A percentile compares a stretch with the other conserved stretches of the same genome.
These are phyloP conservation scores for Diorhabda carinulata DNA, from an alignment of 1,140 invertebrate genomes.

Conservation along the genomic window DNA sequence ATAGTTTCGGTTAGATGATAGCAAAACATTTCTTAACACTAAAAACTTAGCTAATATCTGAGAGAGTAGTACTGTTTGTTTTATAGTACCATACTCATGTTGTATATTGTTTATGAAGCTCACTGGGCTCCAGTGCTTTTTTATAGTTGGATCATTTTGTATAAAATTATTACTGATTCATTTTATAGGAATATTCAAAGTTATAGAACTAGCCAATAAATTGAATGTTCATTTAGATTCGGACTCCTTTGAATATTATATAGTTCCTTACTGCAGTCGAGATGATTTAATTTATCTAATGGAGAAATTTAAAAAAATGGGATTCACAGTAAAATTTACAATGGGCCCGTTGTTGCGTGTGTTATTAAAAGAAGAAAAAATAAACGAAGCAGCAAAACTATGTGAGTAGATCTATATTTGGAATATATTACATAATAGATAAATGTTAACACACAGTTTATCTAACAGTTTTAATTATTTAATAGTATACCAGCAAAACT, in stretches of 20 bases:
- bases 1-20: too few relatives aligned
- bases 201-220: constrained; percentile 50
- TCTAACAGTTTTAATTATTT: not conserved
- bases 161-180: not conserved
- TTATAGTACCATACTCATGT: too few relatives aligned
- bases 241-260: constrained; percentile 53
- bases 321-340: constrained; percentile 43
- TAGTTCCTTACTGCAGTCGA: constrained; percentile 52
- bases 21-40: too few relatives aligned
- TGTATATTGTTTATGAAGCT: too few relatives aligned
- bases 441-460: not conserved
- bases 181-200: constrained; percentile 51
- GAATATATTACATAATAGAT: not conserved
- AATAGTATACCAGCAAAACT: too few relatives aligned
- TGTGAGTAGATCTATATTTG: constrained; percentile 41
- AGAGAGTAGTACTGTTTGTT: too few relatives aligned
- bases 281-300: constrained; percentile 49
- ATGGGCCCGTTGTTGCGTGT: constrained; percentile 51
- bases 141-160: too few relatives aligned
- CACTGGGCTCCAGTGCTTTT: too few relatives aligned
- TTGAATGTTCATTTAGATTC: constrained; percentile 52
- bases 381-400: constrained; percentile 48
- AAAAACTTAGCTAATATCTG: too few relatives aligned
- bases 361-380: constrained; percentile 49
- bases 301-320: constrained; percentile 49